These are phyloP conservation scores for Centruroides sculpturatus DNA, from an alignment of 1,140 invertebrate genomes.

Conservation along the genomic window DNA sequence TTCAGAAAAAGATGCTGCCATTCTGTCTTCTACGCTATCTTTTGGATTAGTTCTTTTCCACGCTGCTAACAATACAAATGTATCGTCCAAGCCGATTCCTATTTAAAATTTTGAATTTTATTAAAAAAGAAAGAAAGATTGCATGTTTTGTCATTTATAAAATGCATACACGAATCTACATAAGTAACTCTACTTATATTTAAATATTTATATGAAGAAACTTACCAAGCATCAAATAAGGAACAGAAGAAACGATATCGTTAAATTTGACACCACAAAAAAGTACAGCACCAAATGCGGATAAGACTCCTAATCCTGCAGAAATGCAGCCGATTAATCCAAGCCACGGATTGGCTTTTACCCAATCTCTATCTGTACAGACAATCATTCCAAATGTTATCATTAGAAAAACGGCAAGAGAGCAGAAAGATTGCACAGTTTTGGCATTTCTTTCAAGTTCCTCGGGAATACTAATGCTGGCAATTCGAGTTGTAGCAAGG, in stretches of 20 bases:
- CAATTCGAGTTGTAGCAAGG: conserved; percentile 64
- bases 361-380: conserved; percentile 66
- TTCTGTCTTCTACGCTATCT: conserved; percentile 61
- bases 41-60: conserved; percentile 71
- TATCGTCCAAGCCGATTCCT: conserved; percentile 95
- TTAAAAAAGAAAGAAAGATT: too few relatives aligned
- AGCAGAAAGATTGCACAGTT: conserved; percentile 72
- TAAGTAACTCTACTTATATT: too few relatives aligned
- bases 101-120: conserved; percentile 5
- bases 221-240: conserved; percentile 88
- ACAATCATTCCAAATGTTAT: conserved; percentile 46
- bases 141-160: too few relatives aligned
- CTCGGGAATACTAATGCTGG: conserved; percentile 67
- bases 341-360: conserved; percentile 74
- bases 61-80: conserved; percentile 87
- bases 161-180: too few relatives aligned
- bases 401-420: conserved; percentile 57
- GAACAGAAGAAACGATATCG: conserved; percentile 84
- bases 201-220: conserved; percentile 7
- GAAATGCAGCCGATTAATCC: conserved; percentile 82
- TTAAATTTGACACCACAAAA: conserved; percentile 83
- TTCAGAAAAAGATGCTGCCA: conserved; percentile 74
- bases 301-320: conserved; percentile 69
- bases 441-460: conserved; percentile 76
- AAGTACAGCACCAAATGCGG: conserved; percentile 77